These are phyloP conservation scores for Aptenodytes patagonicus DNA, from an alignment of 2,113 vertebrate species.

Conservation along the genomic window DNA sequence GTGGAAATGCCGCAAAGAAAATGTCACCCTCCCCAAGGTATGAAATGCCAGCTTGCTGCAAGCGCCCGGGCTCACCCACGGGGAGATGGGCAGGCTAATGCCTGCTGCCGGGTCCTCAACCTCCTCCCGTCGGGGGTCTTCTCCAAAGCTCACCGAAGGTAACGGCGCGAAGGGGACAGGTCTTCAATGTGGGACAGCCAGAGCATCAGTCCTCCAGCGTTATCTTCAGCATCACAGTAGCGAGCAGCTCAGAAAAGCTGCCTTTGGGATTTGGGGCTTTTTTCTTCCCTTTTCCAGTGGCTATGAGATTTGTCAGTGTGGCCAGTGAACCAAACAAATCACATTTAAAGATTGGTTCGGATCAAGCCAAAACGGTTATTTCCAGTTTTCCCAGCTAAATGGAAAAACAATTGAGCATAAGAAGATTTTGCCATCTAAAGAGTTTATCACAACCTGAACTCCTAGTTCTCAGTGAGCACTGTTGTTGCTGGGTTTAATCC, in stretches of 20 bases:
- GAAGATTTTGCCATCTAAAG: conserved; percentile 12
- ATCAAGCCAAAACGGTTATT: background rate
- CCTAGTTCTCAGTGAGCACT: background rate
- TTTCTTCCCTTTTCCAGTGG: background rate
- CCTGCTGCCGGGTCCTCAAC: background rate
- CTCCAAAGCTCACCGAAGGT: background rate
- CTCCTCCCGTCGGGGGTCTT: background rate
- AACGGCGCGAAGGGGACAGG: background rate
- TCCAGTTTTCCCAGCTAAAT: conserved; percentile 17
- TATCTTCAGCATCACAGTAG: background rate
- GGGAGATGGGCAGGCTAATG: background rate
- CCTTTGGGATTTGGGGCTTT: background rate
- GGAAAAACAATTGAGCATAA: conserved; percentile 36
- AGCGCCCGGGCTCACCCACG: background rate
- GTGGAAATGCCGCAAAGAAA: conserved; percentile 43
- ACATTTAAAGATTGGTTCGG: background rate
- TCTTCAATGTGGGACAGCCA: background rate
- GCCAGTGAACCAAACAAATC: background rate
- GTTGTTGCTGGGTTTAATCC: background rate
- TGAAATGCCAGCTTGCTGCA: conserved; percentile 46
- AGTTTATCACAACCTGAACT: background rate
- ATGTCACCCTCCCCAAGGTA: conserved; percentile 63
- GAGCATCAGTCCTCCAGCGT: background rate
- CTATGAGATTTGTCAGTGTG: background rate
- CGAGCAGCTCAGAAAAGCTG: background rate